phyloP scores from a whole-genome alignment of 2,888 invertebrate species.

The Morpho deidamia region DNA sequence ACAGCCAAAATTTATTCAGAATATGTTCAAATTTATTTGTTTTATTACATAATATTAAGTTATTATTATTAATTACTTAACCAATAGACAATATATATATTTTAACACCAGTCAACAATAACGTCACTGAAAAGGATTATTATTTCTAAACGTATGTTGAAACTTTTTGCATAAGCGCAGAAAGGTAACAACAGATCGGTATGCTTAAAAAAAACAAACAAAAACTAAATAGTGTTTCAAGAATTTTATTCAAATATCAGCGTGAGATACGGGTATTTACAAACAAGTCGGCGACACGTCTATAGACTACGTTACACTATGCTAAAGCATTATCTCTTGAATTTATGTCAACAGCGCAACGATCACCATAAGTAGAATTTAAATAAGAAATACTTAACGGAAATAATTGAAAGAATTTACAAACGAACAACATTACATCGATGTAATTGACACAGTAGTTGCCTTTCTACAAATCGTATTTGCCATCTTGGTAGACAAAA shows the following conservation, averaged over 20 bases:
- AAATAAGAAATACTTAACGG: neutral
- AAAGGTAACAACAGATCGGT: no score
- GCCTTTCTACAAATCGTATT: no score
- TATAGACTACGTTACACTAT: conserved; percentile 4
- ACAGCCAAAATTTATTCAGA: no score
- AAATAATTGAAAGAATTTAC: neutral
- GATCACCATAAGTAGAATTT: neutral
- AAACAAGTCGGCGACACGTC: conserved; percentile 31
- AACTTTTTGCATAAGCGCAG: neutral
- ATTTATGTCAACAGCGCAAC: neutral
- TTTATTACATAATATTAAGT: no score
- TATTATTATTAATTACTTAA: no score
- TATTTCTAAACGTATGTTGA: no score
- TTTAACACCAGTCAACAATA: no score
- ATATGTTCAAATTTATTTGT: no score
- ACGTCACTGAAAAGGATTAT: no score
- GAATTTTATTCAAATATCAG: conserved; percentile 63
- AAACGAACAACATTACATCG: neutral
- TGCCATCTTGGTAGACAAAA: no score
- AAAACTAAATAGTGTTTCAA: conserved; percentile 41
- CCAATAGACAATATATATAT: no score
- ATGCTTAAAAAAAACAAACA: conserved; percentile 22
- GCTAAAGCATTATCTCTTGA: neutral
- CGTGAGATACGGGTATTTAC: conserved; percentile 67
- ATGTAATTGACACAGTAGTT: neutral